These are phyloP conservation scores for Drosophila paulistorum DNA, from an alignment of 1,140 invertebrate genomes.

Conservation along the genomic window DNA sequence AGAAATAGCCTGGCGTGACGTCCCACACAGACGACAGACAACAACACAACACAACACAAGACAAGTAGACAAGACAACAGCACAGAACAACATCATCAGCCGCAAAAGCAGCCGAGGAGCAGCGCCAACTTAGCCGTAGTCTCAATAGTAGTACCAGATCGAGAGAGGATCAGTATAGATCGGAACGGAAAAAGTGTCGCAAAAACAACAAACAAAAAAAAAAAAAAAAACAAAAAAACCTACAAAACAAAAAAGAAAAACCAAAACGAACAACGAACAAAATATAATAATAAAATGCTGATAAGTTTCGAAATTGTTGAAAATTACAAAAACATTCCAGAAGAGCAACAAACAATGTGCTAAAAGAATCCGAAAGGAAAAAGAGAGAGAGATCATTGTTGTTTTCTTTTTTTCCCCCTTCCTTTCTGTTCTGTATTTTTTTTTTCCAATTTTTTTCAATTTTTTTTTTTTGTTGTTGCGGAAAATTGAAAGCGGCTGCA, in stretches of 20 bases:
- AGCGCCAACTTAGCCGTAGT: conserved; percentile 28
- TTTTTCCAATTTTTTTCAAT: not conserved
- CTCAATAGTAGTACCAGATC: conserved; percentile 55
- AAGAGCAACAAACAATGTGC: conserved; percentile 16
- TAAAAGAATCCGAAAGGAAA: conserved; percentile 1
- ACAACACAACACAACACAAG: conserved; percentile 55
- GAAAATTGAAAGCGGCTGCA: conserved; percentile 18
- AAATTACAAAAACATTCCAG: conserved; percentile 36
- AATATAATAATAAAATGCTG: conserved; percentile 5
- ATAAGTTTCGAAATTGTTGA: conserved; percentile 21
- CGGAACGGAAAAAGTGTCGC: conserved; percentile 25
- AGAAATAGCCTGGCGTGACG: conserved; percentile 79
- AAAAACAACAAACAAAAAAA: not conserved
- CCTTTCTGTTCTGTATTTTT: conserved; percentile 2
- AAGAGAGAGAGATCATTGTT: conserved; percentile 8
- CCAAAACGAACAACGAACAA: conserved; percentile 18
- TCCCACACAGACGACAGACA: conserved; percentile 56
- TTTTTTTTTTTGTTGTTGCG: conserved; percentile 9
- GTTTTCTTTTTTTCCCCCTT: not conserved
- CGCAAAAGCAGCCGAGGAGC: not conserved
- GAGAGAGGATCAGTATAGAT: conserved; percentile 50
- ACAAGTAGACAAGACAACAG: conserved; percentile 28
- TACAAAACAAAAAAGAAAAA: conserved; percentile 9
- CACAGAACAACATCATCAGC: conserved; percentile 49
- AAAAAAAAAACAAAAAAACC: not conserved